These are phyloP conservation scores for Echeneis naucrates DNA, from an alignment of 2,797 vertebrate species.

Conservation along the genomic window DNA sequence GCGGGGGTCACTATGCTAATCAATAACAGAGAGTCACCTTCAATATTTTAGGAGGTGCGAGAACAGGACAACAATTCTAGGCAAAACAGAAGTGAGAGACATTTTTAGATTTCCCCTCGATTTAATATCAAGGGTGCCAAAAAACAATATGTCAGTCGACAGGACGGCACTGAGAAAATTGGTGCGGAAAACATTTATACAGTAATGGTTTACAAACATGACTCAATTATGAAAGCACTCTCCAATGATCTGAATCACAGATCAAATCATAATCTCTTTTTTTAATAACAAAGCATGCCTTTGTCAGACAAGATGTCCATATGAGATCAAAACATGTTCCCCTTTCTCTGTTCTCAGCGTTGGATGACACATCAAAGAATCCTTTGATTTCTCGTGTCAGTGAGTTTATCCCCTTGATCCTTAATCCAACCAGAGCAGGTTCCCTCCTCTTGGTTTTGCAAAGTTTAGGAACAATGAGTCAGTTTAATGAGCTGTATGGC, in stretches of 20 bases:
- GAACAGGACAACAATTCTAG: too few relatives aligned
- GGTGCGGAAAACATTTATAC: constrained; percentile 18
- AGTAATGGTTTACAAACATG: constrained; percentile 27
- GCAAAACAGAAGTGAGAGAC: too few relatives aligned
- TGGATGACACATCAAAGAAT: constrained; percentile 63
- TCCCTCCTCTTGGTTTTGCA: constrained; percentile 2
- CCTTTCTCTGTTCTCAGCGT: constrained; percentile 45
- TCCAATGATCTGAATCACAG: constrained; percentile 42
- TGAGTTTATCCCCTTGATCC: constrained; percentile 47
- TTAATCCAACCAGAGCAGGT: constrained; percentile 21
- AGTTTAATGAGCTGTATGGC: constrained; percentile 3
- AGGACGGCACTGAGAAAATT: constrained; percentile 3
- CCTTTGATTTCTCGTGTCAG: constrained; percentile 60
- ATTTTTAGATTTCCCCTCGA: constrained; percentile 10
- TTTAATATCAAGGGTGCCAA: constrained; percentile 11
- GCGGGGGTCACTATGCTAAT: neutral
- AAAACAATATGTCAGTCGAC: constrained; percentile 5
- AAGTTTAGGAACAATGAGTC: constrained; percentile 15
- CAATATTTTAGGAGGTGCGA: constrained; percentile 14
- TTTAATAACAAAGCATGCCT: constrained; percentile 50
- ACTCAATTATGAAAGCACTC: constrained; percentile 33
- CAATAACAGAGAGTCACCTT: neutral
- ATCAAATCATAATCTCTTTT: constrained; percentile 41
- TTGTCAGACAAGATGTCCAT: constrained; percentile 60
- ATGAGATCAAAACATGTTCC: constrained; percentile 37